Conservation (phyloP, 2,888 invertebrate genomes). For the Orgyia antiqua region DNA sequence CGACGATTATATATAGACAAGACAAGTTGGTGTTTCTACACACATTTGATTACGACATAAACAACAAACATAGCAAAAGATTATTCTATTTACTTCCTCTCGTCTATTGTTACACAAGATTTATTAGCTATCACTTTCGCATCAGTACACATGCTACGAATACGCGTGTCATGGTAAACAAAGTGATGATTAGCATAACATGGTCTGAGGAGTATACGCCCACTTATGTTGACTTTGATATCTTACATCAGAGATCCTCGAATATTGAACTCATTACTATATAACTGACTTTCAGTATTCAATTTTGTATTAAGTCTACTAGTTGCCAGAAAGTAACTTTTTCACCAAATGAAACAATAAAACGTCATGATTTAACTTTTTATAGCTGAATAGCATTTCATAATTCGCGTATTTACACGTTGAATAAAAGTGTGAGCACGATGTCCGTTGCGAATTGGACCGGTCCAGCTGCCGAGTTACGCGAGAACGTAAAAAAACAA, state of each 20-base stretch:
- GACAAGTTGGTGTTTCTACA: no score
- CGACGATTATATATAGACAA: no score
- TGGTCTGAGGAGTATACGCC: slow-evolving; percentile 31
- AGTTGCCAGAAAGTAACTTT: no score
- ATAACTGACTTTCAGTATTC: no score
- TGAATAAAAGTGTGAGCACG: slow-evolving; percentile 17
- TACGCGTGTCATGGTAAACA: slow-evolving; percentile 39
- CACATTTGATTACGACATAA: no score
- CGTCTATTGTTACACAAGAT: slow-evolving; percentile 21
- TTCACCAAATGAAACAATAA: no score
- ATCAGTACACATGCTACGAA: slow-evolving; percentile 28
- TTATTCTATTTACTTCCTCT: no score
- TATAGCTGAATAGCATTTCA: slow-evolving; percentile 16
- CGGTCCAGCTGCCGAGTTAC: slow-evolving; percentile 29
- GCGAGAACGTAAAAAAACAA: slow-evolving; percentile 7
- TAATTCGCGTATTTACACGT: slow-evolving; percentile 23
- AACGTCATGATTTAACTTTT: slow-evolving; percentile 3
- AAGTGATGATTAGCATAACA: slow-evolving; percentile 42
- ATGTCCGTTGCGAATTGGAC: slow-evolving; percentile 39
- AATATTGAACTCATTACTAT: no score
- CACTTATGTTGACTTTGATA: slow-evolving; percentile 10
- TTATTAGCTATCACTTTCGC: slow-evolving; percentile 46
- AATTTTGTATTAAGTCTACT: no score
- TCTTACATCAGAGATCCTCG: neutral
- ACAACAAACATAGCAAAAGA: no score